These are phyloP conservation scores for Eumeta japonica DNA, from an alignment of 1,140 invertebrate species.

Conservation along the genomic window DNA sequence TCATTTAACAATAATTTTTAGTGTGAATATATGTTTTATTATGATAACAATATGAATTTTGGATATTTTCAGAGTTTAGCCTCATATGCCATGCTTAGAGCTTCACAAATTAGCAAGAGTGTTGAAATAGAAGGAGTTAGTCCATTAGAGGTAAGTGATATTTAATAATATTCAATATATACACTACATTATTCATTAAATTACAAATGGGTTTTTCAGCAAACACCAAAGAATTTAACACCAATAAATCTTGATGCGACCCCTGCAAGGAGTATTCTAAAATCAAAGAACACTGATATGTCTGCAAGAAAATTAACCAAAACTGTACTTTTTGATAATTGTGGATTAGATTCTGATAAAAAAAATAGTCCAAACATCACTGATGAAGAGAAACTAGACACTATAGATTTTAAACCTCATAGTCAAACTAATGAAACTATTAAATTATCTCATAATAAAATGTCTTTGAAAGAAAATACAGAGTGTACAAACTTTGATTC, in stretches of 20 bases:
- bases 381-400: too few relatives aligned
- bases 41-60: too few relatives aligned
- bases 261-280: constrained; percentile 35
- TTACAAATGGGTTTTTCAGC: constrained; percentile 13
- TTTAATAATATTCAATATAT: neutral
- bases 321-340: constrained; percentile 30
- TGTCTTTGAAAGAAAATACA: too few relatives aligned
- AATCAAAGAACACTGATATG: constrained; percentile 18
- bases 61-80: constrained; percentile 19
- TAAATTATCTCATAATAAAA: too few relatives aligned
- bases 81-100: constrained; percentile 35
- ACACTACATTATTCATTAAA: neutral
- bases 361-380: too few relatives aligned
- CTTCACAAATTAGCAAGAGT: constrained; percentile 28
- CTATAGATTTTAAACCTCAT: too few relatives aligned
- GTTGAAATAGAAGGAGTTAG: constrained; percentile 20
- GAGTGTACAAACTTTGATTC: too few relatives aligned
- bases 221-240: constrained; percentile 20
- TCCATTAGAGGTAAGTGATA: constrained; percentile 13
- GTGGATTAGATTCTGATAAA: too few relatives aligned
- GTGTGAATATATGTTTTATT: too few relatives aligned
- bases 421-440: too few relatives aligned
- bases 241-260: constrained; percentile 31
- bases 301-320: constrained; percentile 30
- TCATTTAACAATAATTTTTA: too few relatives aligned